phyloP scores from a whole-genome alignment of 2,113 vertebrate species.

The Trematomus loennbergii region DNA sequence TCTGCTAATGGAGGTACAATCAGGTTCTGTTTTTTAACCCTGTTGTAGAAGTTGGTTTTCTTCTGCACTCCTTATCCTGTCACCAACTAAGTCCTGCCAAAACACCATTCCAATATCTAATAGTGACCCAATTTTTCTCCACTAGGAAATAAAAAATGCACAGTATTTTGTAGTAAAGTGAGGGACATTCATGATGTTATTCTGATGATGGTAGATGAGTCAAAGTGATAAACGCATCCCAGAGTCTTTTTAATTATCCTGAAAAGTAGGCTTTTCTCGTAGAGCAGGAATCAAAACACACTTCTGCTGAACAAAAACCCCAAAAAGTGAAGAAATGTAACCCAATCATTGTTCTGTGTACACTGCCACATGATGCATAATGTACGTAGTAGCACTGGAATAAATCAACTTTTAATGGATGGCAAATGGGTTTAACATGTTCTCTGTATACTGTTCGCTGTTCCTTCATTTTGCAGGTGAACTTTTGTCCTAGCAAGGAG shows the following conservation, averaged over 20 bases:
- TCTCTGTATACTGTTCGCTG: constrained; percentile 74
- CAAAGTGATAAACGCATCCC: constrained; percentile 62
- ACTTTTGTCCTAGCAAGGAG: constrained; percentile 75
- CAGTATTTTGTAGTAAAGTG: constrained; percentile 59
- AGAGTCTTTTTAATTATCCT: constrained; percentile 62
- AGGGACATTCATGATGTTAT: constrained; percentile 62
- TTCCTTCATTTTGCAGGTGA: constrained; percentile 78
- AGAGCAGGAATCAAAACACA: constrained; percentile 74
- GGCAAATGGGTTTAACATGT: constrained; percentile 74
- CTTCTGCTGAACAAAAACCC: constrained; percentile 61
- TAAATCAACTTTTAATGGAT: constrained; percentile 81
- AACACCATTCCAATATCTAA: constrained; percentile 61
- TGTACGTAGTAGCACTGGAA: constrained; percentile 82
- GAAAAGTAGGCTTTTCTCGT: constrained; percentile 73
- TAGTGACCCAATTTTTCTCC: constrained; percentile 42
- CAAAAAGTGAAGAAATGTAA: constrained; percentile 72
- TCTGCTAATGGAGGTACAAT: constrained; percentile 37
- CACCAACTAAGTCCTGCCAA: constrained; percentile 60
- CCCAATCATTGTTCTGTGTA: constrained; percentile 83
- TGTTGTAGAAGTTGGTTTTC: constrained; percentile 30
- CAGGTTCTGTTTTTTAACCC: constrained; percentile 26
- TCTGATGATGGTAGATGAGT: constrained; percentile 66
- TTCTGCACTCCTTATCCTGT: constrained; percentile 35
- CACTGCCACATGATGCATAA: constrained; percentile 82
- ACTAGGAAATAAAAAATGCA: constrained; percentile 33